Evolutionary conservation across 2,888 invertebrate genomes (phyloP).

Genomic region (Coenonympha glycerion): DNA sequence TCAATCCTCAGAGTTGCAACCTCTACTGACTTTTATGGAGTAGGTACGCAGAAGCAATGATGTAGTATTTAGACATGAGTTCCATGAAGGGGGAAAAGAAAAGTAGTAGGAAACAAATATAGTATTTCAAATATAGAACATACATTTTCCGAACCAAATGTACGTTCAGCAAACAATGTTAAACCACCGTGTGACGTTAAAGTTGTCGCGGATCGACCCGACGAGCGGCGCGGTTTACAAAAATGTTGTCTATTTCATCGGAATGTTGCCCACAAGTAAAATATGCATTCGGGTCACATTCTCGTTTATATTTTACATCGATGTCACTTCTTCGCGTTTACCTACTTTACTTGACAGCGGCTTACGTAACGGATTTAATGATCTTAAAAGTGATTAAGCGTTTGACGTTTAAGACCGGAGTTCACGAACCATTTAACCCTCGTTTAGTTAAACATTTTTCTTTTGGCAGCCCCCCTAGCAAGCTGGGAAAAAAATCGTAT

Average conservation of each 20-base stretch:
- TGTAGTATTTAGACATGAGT: too few relatives aligned
- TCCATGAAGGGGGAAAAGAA: too few relatives aligned
- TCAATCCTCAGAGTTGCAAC: too few relatives aligned
- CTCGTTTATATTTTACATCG: slow-evolving; percentile 19
- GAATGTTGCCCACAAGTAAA: slow-evolving; percentile 17
- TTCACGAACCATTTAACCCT: too few relatives aligned
- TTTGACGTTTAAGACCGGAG: too few relatives aligned
- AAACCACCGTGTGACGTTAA: not conserved
- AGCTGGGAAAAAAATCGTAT: too few relatives aligned
- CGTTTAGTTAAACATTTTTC: too few relatives aligned
- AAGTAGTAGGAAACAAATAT: too few relatives aligned
- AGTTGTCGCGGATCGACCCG: not conserved
- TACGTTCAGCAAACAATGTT: not conserved
- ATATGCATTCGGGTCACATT: slow-evolving; percentile 23
- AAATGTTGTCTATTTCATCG: slow-evolving; percentile 19
- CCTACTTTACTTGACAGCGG: slow-evolving; percentile 5
- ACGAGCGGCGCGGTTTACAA: slow-evolving; percentile 8
- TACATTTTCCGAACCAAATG: not conserved
- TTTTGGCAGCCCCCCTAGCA: too few relatives aligned
- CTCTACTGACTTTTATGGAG: too few relatives aligned
- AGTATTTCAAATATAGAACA: too few relatives aligned
- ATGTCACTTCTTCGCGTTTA: slow-evolving; percentile 7
- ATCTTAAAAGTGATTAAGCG: not conserved
- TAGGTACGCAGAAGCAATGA: too few relatives aligned
- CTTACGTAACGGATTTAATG: slow-evolving; percentile 11